Evolutionary conservation across 2,888 invertebrate species (phyloP).

Genomic region (Phytoseiulus persimilis): DNA sequence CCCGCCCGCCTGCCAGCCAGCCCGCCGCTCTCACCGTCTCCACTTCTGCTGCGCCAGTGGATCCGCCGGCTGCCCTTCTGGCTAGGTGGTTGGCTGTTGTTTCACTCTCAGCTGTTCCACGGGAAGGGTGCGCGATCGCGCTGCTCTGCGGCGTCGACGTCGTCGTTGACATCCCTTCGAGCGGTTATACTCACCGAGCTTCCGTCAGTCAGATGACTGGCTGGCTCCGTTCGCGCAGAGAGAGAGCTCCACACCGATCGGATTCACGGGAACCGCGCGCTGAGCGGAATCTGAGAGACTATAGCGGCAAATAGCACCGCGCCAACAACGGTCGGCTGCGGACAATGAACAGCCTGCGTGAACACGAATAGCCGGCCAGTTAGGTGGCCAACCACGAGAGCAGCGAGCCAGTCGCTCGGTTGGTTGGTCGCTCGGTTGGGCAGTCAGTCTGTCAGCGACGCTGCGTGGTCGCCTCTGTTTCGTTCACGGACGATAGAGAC

Average conservation of each 20-base stretch:
- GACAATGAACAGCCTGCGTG: neutral
- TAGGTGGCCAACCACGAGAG: no score
- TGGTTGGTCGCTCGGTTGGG: no score
- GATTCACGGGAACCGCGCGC: no score
- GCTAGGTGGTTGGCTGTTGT: neutral
- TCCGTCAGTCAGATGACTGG: neutral
- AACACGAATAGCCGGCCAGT: neutral
- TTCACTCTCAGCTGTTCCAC: neutral
- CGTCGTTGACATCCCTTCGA: neutral
- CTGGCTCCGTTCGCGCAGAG: no score
- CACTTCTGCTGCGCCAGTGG: neutral
- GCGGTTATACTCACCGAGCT: neutral
- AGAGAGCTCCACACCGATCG: no score
- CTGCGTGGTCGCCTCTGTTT: neutral
- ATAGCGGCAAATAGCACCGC: neutral
- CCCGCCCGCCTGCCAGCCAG: no score
- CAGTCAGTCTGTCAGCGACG: neutral
- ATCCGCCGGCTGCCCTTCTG: neutral
- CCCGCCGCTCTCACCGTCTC: neutral
- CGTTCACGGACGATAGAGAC: neutral
- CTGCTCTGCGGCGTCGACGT: neutral
- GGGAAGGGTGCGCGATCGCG: neutral
- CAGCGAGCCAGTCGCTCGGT: no score
- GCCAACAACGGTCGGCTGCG: neutral
- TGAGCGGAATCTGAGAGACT: neutral